phyloP scores from a whole-genome alignment of 2,113 vertebrate genomes.

The Ginglymostoma cirratum region DNA sequence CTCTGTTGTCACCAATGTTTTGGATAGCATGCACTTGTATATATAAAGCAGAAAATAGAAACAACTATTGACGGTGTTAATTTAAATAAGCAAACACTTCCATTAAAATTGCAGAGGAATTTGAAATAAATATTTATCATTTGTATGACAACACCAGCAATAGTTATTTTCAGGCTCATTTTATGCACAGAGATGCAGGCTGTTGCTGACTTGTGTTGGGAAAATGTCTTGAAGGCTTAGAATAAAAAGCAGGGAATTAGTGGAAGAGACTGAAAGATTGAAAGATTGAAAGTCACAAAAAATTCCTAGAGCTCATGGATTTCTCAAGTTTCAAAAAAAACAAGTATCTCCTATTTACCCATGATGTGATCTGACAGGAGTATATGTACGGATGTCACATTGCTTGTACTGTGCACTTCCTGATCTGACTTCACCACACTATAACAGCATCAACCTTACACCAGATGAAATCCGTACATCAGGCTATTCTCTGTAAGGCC shows the following conservation, averaged over 20 bases:
- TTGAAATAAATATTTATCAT: background rate
- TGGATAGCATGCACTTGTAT: too few species aligned
- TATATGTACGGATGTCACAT: background rate
- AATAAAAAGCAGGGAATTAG: background rate
- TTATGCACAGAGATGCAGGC: background rate
- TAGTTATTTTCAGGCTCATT: background rate
- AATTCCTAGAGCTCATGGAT: background rate
- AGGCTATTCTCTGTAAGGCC: background rate
- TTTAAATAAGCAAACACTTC: background rate
- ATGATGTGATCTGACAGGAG: background rate
- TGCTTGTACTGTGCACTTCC: background rate
- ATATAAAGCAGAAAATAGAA: background rate
- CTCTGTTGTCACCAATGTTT: too few species aligned
- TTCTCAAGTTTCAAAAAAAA: background rate
- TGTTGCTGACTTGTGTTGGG: background rate
- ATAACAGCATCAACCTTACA: background rate
- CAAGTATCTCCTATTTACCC: background rate
- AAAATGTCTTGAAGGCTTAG: background rate
- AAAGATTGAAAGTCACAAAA: background rate
- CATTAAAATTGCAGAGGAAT: conserved; percentile 18
- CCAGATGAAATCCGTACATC: background rate
- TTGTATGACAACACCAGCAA: background rate
- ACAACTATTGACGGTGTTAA: background rate
- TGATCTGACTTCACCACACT: background rate
- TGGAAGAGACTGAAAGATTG: background rate